Conservation (phyloP, 2,888 invertebrate genomes). For the Ophion ellenae region DNA sequence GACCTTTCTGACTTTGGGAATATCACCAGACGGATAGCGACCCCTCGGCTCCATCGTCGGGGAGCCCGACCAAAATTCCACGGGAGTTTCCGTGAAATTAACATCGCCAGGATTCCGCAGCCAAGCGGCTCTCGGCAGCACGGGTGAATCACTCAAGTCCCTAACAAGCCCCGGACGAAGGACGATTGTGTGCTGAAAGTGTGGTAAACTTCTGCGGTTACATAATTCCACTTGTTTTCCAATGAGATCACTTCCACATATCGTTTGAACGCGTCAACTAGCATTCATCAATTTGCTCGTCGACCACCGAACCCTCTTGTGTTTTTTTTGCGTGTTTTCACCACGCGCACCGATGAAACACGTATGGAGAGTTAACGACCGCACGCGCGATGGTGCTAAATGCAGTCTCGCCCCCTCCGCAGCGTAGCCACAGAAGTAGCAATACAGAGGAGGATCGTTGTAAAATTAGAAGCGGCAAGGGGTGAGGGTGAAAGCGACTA, state of each 20-base stretch:
- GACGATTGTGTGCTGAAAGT: slow-evolving; percentile 16
- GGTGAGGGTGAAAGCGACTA: neutral
- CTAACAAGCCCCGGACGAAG: slow-evolving; percentile 28
- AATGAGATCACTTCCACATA: too few species aligned
- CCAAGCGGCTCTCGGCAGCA: slow-evolving; percentile 10
- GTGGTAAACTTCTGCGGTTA: slow-evolving; percentile 3
- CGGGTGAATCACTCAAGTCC: slow-evolving; percentile 52
- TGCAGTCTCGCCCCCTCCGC: neutral
- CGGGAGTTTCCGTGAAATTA: slow-evolving; percentile 64
- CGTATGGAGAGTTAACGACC: neutral
- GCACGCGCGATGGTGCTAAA: neutral
- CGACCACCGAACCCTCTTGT: too few species aligned
- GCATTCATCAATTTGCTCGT: too few species aligned
- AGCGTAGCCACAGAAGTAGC: neutral
- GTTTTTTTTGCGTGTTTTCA: too few species aligned
- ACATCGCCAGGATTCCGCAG: slow-evolving; percentile 61
- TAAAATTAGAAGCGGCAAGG: neutral
- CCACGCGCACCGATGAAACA: neutral
- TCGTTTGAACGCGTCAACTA: too few species aligned
- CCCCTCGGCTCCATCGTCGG: neutral
- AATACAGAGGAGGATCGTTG: slow-evolving; percentile 15
- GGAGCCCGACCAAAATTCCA: slow-evolving; percentile 50
- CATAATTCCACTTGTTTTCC: too few species aligned
- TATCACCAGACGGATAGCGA: slow-evolving; percentile 52
- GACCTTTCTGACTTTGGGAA: slow-evolving; percentile 43